Evolutionary conservation across 1,140 invertebrate genomes (phyloP).

Genomic region (Drosophila fuyamai): DNA sequence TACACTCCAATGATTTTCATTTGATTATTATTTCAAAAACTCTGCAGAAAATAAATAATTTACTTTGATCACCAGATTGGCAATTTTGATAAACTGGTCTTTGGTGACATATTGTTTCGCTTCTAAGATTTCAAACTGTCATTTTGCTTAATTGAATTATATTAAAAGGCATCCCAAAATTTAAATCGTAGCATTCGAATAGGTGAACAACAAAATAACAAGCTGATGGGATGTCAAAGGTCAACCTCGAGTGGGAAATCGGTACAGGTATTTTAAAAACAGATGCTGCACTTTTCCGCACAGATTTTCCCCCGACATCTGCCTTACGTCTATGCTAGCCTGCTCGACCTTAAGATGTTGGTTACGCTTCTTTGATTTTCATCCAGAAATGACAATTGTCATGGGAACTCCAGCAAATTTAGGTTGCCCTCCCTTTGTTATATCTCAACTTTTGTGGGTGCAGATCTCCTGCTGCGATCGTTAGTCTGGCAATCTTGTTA

Average conservation of each 20-base stretch:
- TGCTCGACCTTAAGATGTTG: constrained; percentile 8
- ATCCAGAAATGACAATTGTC: background rate
- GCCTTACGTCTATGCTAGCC: too few species aligned
- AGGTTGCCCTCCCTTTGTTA: too few species aligned
- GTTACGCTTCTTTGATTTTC: constrained; percentile 59
- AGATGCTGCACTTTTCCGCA: constrained; percentile 3
- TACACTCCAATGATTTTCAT: constrained; percentile 7
- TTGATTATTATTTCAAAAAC: too few species aligned
- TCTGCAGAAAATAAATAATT: too few species aligned
- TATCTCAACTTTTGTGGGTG: background rate
- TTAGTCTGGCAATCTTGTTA: too few species aligned
- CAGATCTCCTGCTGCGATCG: too few species aligned
- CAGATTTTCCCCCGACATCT: background rate
- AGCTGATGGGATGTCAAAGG: background rate
- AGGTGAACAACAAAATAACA: constrained; percentile 6
- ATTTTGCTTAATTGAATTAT: too few species aligned
- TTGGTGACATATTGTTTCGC: too few species aligned
- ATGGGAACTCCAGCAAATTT: too few species aligned
- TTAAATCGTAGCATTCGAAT: constrained; percentile 31
- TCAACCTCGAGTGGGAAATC: background rate
- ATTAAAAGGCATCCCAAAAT: background rate
- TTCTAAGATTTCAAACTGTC: too few species aligned
- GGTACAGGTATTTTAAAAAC: background rate
- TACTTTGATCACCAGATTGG: too few species aligned
- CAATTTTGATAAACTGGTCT: too few species aligned